These are phyloP conservation scores for Sclerurus mexicanus DNA, from an alignment of 2,113 vertebrate species.

Conservation along the genomic window DNA sequence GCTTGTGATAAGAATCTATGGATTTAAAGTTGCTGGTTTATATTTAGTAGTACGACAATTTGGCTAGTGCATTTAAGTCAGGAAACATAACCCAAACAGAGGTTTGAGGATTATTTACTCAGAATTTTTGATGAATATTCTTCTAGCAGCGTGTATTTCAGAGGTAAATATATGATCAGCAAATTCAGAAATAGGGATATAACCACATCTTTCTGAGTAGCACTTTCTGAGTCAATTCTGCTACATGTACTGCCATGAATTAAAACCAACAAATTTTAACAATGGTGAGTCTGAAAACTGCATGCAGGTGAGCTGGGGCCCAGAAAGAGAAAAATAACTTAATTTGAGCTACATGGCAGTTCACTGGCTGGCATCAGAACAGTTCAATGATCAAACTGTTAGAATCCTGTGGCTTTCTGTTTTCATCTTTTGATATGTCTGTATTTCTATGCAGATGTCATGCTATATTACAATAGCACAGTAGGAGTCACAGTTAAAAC, in stretches of 20 bases:
- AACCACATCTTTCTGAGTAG: background rate
- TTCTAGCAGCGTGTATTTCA: background rate
- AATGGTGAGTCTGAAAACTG: background rate
- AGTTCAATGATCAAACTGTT: background rate
- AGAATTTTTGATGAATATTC: background rate
- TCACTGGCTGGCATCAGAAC: background rate
- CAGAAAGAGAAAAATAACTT: background rate
- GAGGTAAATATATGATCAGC: background rate
- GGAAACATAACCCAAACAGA: background rate
- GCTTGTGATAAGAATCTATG: background rate
- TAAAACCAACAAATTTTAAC: background rate
- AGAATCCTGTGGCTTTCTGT: background rate
- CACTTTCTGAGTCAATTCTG: background rate
- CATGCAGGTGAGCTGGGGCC: background rate
- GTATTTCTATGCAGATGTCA: background rate
- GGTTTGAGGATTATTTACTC: background rate
- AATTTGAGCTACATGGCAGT: background rate
- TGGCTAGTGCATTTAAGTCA: background rate
- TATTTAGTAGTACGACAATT: background rate
- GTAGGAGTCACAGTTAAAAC: background rate
- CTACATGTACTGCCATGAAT: background rate
- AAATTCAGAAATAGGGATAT: background rate
- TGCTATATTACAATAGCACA: background rate
- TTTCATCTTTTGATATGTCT: background rate
- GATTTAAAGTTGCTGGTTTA: background rate